Base-by-base conservation (phyloP, 2,113 vertebrate genomes). In the Notarius lentiginosus region DNA sequence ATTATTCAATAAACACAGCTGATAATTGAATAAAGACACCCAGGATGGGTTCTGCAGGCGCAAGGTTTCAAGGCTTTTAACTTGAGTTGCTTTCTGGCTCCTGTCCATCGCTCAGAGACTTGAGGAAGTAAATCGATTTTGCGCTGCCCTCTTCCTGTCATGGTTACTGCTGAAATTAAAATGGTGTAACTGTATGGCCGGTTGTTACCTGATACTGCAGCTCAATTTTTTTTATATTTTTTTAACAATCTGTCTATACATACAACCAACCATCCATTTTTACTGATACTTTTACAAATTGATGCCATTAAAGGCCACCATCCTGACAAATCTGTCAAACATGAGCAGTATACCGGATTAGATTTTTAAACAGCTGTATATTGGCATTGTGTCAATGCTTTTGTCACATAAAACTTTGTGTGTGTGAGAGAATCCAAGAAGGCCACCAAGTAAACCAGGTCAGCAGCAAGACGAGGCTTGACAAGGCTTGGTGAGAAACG, bases 61-160 rank as follows among this genome's bases (percentile, higher is more conserved):
- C 81, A 66, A 49, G 81, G 81, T 66, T 53, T 66, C 47, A 14
- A 66, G 47, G 81, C 81, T 83, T 83, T 83, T 66, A 83, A 66
- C 81, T 83, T 83, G 47, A 83, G 61, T 83, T 83, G 81, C 81
- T 83, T 83, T 83, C 61, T 83, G 81, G 61, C 81, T 66, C 41
- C 0, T 14, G 81, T 66, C 81, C 81, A 66, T 27, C 30, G 24
- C 47, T 66, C 60, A 30, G 60, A 82, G 61, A 65, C 61, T 51
- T 51, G 22, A 82, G 61, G 61, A 66, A 83, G 61, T 61, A 51
- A 66, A 83, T 83, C 61, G 47, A 83, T 83, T 83, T 83, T 83
- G 81, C 24, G 7, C 81, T 83, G 81, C 81, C 24, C 47, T 49
- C 81, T 83, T 83, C 81, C 81, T 83, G 81, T 83, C 81, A 83